Evolutionary conservation across 1,140 invertebrate genomes (phyloP).

Genomic region (Drosophila guanche): DNA sequence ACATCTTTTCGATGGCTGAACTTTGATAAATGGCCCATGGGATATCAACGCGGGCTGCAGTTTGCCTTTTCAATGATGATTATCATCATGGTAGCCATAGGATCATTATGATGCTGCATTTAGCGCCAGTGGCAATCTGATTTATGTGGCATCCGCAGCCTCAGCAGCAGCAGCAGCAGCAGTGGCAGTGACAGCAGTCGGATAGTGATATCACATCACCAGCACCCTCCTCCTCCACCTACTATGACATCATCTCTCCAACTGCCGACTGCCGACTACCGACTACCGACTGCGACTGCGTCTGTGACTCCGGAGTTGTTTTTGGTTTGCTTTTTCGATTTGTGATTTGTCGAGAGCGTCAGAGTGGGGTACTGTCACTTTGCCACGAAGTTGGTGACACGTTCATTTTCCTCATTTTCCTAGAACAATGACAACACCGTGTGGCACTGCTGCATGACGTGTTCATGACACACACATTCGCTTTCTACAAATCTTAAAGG

Average conservation of each 20-base stretch:
- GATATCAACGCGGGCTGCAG: neutral
- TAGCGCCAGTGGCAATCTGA: constrained; percentile 32
- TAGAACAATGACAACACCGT: too few relatives aligned
- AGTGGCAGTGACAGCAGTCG: neutral
- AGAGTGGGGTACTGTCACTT: too few relatives aligned
- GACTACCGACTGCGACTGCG: neutral
- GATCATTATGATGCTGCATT: constrained; percentile 18
- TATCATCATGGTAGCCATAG: constrained; percentile 21
- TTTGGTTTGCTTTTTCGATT: too few relatives aligned
- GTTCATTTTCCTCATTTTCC: too few relatives aligned
- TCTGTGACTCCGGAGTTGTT: constrained; percentile 2
- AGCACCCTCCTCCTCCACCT: constrained; percentile 19
- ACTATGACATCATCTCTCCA: constrained; percentile 30
- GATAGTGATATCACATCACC: constrained; percentile 18
- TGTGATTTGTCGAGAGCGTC: too few relatives aligned
- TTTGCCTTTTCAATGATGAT: constrained; percentile 5
- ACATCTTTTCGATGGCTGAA: constrained; percentile 46
- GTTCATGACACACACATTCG: too few relatives aligned
- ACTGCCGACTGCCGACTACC: too few relatives aligned
- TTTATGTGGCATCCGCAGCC: constrained; percentile 25
- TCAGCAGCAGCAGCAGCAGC: neutral
- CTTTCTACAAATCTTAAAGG: too few relatives aligned
- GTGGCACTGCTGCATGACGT: too few relatives aligned
- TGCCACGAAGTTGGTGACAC: too few relatives aligned
- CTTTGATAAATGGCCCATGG: constrained; percentile 44